Conservation (phyloP, 2,797 vertebrate species). For the Cynopterus sphinx region DNA sequence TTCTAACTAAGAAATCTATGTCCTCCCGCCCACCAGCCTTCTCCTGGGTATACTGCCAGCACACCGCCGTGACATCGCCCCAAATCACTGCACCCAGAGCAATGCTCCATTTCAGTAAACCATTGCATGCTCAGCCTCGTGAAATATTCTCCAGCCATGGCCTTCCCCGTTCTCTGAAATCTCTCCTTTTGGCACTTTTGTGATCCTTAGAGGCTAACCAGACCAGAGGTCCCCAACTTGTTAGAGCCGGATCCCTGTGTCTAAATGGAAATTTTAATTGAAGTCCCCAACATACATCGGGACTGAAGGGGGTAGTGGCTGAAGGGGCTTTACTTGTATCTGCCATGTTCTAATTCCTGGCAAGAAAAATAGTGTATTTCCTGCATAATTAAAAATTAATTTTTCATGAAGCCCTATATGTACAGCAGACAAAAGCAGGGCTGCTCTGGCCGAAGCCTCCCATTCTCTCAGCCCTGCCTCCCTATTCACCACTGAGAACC, state of each 20-base stretch:
- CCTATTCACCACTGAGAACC: neutral
- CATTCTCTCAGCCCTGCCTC: neutral
- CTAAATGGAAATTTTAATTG: conserved; percentile 8
- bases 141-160: neutral
- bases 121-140: neutral
- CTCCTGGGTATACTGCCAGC: neutral
- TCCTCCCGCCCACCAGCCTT: neutral
- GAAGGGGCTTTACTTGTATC: neutral
- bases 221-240: neutral
- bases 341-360: neutral
- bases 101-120: neutral
- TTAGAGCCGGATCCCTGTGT: neutral
- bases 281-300: neutral
- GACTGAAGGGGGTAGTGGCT: neutral
- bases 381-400: conserved; percentile 6
- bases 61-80: neutral
- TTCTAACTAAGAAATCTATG: neutral
- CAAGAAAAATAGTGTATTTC: neutral
- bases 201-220: neutral
- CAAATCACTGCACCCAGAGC: neutral
- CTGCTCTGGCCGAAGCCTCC: neutral
- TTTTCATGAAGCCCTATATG: neutral
- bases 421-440: conserved; percentile 37
- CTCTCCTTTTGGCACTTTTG: neutral
- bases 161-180: neutral